A percentile compares a stretch with the other conserved stretches of the same genome.
Evolutionary conservation across 2,797 vertebrate species (phyloP).

Genomic region (Acridotheres tristis): DNA sequence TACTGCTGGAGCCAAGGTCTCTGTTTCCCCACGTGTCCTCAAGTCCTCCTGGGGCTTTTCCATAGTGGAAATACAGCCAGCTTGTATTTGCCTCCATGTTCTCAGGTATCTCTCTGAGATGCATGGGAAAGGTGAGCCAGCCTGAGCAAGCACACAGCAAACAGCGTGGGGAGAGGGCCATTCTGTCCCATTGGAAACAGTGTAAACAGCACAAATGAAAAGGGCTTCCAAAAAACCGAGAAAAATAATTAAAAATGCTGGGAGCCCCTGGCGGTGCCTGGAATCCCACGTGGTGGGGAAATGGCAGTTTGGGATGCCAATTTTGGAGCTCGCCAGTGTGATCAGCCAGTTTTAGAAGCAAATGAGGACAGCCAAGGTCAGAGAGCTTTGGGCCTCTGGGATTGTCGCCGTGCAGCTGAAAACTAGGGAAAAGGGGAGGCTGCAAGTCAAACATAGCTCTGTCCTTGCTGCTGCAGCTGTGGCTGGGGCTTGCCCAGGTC

Average conservation of each 20-base stretch:
- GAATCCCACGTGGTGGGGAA: not conserved
- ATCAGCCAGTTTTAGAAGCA: constrained; percentile 38
- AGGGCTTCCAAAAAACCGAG: not conserved
- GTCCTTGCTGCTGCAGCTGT: not conserved
- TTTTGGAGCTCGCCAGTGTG: not conserved
- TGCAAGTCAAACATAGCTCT: not conserved
- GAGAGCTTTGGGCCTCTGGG: not conserved
- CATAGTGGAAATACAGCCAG: not conserved
- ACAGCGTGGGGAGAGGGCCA: not conserved
- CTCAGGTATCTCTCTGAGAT: not conserved
- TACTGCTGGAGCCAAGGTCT: not conserved
- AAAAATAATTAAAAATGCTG: constrained; percentile 51
- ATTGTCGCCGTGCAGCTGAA: not conserved
- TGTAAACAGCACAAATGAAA: not conserved
- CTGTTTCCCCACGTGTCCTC: not conserved
- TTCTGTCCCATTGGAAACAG: not conserved
- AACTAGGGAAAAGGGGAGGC: not conserved
- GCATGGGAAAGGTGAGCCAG: not conserved
- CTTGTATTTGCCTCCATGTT: not conserved
- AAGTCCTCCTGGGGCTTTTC: not conserved
- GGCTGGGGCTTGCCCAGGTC: not conserved
- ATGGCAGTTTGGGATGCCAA: not conserved
- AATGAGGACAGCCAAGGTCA: constrained; percentile 53
- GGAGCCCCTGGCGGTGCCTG: not conserved
- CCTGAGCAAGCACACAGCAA: not conserved